These are phyloP conservation scores for Triplophysa tibetana DNA, from an alignment of 2,113 vertebrate genomes.

Conservation along the genomic window DNA sequence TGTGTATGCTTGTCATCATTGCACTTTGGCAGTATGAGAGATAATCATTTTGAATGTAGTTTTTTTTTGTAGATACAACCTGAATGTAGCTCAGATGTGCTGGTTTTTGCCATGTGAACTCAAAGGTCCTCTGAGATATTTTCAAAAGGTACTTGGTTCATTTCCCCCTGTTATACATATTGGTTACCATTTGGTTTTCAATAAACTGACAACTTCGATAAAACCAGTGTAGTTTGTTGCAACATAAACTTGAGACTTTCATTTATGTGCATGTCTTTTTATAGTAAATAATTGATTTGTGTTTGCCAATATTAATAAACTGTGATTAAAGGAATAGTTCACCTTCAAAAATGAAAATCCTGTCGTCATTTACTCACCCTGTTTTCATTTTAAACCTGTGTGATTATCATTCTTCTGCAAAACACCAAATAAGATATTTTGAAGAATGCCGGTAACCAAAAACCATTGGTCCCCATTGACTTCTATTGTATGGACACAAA, in stretches of 20 bases:
- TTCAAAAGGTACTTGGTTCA: neutral
- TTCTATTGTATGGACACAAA: too few relatives aligned
- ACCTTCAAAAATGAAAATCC: too few relatives aligned
- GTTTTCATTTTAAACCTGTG: too few relatives aligned
- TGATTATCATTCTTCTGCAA: too few relatives aligned
- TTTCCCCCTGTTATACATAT: neutral
- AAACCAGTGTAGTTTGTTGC: neutral
- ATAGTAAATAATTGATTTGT: neutral
- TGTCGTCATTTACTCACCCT: too few relatives aligned
- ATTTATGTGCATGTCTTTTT: neutral
- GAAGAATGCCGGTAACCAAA: too few relatives aligned
- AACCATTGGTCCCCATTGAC: too few relatives aligned
- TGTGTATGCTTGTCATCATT: neutral
- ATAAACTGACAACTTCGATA: constrained; percentile 32
- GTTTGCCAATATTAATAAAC: too few relatives aligned
- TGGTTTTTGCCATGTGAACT: neutral
- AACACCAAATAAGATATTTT: too few relatives aligned
- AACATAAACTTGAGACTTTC: neutral
- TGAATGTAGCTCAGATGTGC: neutral
- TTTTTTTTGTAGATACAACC: constrained; percentile 2
- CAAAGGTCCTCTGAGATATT: neutral
- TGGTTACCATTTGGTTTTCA: constrained; percentile 5
- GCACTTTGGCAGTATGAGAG: neutral
- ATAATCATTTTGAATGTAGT: neutral
- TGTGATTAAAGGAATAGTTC: too few relatives aligned